phyloP scores from a whole-genome alignment of 2,888 invertebrate genomes.

The Chrysina gloriosa region DNA sequence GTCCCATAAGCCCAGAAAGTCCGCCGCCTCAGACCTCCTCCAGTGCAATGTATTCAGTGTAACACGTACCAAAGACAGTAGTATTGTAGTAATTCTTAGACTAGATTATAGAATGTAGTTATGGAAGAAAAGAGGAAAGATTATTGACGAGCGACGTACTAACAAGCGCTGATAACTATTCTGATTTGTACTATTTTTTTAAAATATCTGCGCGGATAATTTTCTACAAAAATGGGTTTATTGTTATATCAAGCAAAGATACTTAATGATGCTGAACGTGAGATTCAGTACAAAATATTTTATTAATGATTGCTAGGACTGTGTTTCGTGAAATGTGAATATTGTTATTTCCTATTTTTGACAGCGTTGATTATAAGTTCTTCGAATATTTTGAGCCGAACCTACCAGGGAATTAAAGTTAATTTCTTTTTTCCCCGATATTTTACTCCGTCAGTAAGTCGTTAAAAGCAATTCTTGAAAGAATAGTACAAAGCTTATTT shows the following conservation, averaged over 20 bases:
- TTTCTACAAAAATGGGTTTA: too few species aligned
- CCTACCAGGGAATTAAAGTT: background rate
- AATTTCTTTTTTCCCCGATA: background rate
- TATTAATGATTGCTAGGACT: too few species aligned
- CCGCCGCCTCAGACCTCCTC: slow-evolving; percentile 49
- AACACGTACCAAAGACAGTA: slow-evolving; percentile 61
- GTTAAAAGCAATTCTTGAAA: background rate
- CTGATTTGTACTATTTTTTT: slow-evolving; percentile 6
- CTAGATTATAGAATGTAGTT: slow-evolving; percentile 12
- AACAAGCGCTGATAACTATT: background rate
- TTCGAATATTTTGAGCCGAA: too few species aligned
- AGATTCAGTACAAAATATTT: too few species aligned
- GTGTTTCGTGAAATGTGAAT: too few species aligned
- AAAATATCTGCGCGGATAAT: background rate
- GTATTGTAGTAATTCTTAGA: slow-evolving; percentile 44
- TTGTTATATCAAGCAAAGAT: too few species aligned
- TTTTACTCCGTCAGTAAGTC: too few species aligned
- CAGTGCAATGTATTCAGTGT: slow-evolving; percentile 62
- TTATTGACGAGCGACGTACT: background rate
- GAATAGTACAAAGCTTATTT: slow-evolving; percentile 38
- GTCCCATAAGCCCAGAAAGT: slow-evolving; percentile 47
- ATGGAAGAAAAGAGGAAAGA: slow-evolving; percentile 2
- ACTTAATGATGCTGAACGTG: too few species aligned
- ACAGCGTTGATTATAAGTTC: too few species aligned
- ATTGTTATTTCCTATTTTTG: too few species aligned